Conservation (phyloP, 2,888 invertebrate genomes). For the Ferdinandea cuprea region DNA sequence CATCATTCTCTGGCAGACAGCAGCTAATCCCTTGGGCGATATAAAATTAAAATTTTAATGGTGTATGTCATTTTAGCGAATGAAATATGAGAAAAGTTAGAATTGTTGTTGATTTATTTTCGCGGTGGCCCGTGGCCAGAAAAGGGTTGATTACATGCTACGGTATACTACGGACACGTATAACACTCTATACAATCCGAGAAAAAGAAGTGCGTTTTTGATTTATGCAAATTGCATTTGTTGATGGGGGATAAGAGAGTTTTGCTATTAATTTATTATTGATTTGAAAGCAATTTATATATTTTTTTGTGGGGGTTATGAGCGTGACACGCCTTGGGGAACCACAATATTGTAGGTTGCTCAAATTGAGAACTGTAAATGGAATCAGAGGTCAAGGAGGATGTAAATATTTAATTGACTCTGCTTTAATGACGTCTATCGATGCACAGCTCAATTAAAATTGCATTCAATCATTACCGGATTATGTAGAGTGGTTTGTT, state of each 20-base stretch:
- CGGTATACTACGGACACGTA: too few species aligned
- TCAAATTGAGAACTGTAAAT: slow-evolving; percentile 3
- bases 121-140: slow-evolving; percentile 59
- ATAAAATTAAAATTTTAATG: slow-evolving; percentile 74
- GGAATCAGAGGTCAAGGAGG: background rate
- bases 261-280: slow-evolving; percentile 56
- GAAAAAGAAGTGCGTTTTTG: slow-evolving; percentile 59
- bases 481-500: background rate
- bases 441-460: background rate
- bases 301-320: background rate
- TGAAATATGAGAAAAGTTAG: slow-evolving; percentile 72
- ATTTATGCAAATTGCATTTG: slow-evolving; percentile 68
- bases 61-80: slow-evolving; percentile 69
- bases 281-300: slow-evolving; percentile 31
- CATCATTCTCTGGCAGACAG: slow-evolving; percentile 61
- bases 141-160: slow-evolving; percentile 51
- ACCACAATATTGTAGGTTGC: slow-evolving; percentile 4
- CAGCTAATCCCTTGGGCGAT: slow-evolving; percentile 69
- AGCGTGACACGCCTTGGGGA: background rate
- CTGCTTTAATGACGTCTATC: background rate
- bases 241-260: slow-evolving; percentile 37
- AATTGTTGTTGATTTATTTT: slow-evolving; percentile 72
- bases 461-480: background rate
- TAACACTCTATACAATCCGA: background rate
- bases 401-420: slow-evolving; percentile 2